Percentiles rank a stretch among this genome's conserved stretches.
Evolutionary conservation across 1,140 invertebrate species (phyloP).

Genomic region (Drosophila sproati): DNA sequence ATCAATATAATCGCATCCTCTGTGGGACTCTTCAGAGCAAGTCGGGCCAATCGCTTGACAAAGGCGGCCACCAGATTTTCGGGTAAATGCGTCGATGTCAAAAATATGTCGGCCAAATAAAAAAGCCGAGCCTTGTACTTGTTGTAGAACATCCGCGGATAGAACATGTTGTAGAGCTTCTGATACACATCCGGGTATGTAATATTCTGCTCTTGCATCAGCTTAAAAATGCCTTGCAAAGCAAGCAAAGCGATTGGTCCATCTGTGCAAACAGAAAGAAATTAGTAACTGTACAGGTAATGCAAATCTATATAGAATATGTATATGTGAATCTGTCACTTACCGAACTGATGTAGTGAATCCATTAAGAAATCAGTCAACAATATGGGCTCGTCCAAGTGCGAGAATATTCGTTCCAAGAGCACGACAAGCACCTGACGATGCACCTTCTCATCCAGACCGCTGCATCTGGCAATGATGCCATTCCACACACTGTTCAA

Average conservation of each 20-base stretch:
- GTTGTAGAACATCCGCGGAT: conserved; percentile 94
- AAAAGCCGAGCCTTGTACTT: conserved; percentile 95
- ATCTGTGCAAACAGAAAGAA: conserved; percentile 85
- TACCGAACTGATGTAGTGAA: conserved; percentile 91
- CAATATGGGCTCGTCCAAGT: conserved; percentile 92
- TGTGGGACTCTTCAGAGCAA: conserved; percentile 92
- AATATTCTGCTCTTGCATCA: conserved; percentile 96
- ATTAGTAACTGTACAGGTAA: neutral
- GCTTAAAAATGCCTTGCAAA: conserved; percentile 95
- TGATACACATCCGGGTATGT: conserved; percentile 98
- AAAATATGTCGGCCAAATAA: conserved; percentile 94
- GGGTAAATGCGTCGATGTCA: conserved; percentile 96
- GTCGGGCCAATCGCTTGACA: conserved; percentile 93
- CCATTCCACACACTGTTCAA: conserved; percentile 90
- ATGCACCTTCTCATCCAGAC: conserved; percentile 88
- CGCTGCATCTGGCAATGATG: conserved; percentile 88
- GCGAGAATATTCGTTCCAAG: conserved; percentile 92
- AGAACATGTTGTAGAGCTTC: conserved; percentile 96
- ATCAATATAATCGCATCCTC: conserved; percentile 92
- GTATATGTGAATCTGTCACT: conserved; percentile 29
- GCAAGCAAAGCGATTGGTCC: conserved; percentile 95
- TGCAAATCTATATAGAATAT: neutral
- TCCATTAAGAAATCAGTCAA: conserved; percentile 97
- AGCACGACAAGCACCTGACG: conserved; percentile 92
- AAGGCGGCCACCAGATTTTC: conserved; percentile 97